Conservation (phyloP, 2,797 vertebrate species). For the Manis crassicaudata region DNA sequence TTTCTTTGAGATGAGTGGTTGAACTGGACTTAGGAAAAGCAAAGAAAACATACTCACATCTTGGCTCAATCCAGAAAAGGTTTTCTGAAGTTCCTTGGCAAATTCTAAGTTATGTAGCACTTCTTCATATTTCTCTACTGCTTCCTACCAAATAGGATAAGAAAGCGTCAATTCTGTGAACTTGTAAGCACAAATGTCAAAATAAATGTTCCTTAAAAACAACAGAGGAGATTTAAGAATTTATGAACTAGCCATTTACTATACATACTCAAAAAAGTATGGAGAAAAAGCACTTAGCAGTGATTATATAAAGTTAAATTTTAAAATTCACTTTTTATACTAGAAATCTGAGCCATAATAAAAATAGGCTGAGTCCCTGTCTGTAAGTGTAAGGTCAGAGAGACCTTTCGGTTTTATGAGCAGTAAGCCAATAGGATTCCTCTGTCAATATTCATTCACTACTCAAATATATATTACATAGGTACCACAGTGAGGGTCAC, state of each 20-base stretch:
- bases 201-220: background rate
- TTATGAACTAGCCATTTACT: constrained; percentile 23
- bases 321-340: background rate
- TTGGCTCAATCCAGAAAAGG: constrained; percentile 92
- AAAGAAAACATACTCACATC: constrained; percentile 88
- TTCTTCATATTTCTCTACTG: constrained; percentile 95
- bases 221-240: background rate
- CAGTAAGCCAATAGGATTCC: background rate
- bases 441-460: constrained; percentile 14
- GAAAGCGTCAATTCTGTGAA: constrained; percentile 51
- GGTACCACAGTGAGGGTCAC: background rate
- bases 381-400: background rate
- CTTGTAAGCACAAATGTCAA: background rate
- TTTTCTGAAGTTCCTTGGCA: constrained; percentile 95
- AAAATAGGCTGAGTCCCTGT: background rate
- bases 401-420: background rate
- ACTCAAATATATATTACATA: constrained; percentile 9
- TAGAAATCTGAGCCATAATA: background rate
- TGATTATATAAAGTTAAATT: background rate
- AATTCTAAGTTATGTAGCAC: constrained; percentile 95
- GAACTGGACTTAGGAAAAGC: background rate
- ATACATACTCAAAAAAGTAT: background rate
- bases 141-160: constrained; percentile 87
- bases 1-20: constrained; percentile 26
- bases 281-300: background rate